Percentiles rank a stretch among this genome's conserved stretches.
phyloP scores from a whole-genome alignment of 92 coral and sea anemone species.

The Pocillopora grandis region DNA sequence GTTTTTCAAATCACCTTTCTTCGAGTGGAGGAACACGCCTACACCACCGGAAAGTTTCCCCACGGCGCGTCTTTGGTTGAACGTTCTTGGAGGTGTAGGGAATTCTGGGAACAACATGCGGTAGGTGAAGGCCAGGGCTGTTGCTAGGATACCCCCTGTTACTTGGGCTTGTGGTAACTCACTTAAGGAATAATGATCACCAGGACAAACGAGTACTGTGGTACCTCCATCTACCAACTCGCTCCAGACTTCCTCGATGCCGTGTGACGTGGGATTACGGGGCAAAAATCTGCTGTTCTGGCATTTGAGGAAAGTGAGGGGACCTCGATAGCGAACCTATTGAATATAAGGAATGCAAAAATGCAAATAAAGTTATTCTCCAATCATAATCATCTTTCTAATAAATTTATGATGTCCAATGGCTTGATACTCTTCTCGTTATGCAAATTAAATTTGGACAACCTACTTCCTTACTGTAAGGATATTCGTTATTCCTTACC shows the following conservation, averaged over 20 bases:
- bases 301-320: conserved; percentile 51
- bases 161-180: conserved; percentile 61
- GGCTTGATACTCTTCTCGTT: too few relatives aligned
- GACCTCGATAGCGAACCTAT: conserved; percentile 51
- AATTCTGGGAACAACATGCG: conserved; percentile 53
- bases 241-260: conserved; percentile 58
- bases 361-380: not conserved
- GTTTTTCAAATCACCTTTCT: conserved; percentile 38
- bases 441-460: too few relatives aligned
- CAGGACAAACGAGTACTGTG: conserved; percentile 61
- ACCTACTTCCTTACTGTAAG: too few relatives aligned
- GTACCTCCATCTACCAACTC: conserved; percentile 60
- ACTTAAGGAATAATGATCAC: conserved; percentile 67
- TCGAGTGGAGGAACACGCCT: conserved; percentile 32
- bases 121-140: conserved; percentile 55
- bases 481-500: conserved; percentile 4
- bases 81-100: conserved; percentile 33
- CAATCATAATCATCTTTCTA: too few relatives aligned
- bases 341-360: not conserved
- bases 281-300: conserved; percentile 36
- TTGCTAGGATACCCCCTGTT: conserved; percentile 68
- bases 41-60: conserved; percentile 45
- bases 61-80: conserved; percentile 55
- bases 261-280: conserved; percentile 6
- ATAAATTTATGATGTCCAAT: not conserved